These are phyloP conservation scores for Phaethornis superciliosus DNA, from an alignment of 2,113 vertebrate genomes.

Conservation along the genomic window DNA sequence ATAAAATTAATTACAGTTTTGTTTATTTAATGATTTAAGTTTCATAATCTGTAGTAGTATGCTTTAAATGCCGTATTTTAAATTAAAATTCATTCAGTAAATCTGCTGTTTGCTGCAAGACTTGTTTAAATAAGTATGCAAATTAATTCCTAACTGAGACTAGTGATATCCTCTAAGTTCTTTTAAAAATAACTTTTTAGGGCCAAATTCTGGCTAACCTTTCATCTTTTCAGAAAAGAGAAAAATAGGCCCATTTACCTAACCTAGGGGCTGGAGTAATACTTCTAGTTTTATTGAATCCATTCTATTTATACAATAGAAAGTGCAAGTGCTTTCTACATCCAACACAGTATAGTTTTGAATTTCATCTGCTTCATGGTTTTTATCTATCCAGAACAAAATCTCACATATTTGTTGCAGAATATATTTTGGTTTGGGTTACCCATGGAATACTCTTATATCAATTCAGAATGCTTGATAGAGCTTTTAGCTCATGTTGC, in stretches of 20 bases:
- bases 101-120: not conserved
- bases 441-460: not conserved
- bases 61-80: not conserved
- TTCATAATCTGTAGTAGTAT: not conserved
- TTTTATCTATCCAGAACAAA: not conserved
- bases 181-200: not conserved
- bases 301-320: not conserved
- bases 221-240: not conserved
- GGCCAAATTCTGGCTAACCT: not conserved
- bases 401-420: not conserved
- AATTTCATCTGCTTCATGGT: not conserved
- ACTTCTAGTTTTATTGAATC: not conserved
- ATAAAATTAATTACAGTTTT: not conserved
- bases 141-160: not conserved
- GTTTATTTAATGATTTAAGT: not conserved
- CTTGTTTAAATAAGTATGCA: not conserved
- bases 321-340: not conserved
- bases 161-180: not conserved
- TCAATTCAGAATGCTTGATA: fast-evolving
- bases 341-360: not conserved
- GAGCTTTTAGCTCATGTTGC: not conserved
- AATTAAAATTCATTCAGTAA: not conserved
- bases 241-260: not conserved
- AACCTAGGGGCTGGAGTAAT: not conserved
- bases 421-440: not conserved